Conservation (phyloP, 2,797 vertebrate genomes). For the Chaetodon trifasciatus region DNA sequence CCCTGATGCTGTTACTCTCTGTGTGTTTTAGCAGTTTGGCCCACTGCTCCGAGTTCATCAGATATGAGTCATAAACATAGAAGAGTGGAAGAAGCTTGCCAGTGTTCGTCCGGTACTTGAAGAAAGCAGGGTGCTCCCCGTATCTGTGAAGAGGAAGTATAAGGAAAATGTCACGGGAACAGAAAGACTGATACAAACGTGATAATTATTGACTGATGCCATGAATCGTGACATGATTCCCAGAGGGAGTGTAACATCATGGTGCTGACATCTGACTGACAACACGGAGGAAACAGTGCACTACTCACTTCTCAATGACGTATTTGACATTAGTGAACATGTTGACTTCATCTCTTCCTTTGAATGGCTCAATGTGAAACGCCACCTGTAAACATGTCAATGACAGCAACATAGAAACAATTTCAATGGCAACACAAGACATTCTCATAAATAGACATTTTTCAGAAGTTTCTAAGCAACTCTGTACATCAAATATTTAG, state of each 20-base stretch:
- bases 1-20: slow-evolving; percentile 89
- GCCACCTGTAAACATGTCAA: slow-evolving; percentile 84
- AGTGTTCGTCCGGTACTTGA: slow-evolving; percentile 89
- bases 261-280: not conserved
- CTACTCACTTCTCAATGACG: slow-evolving; percentile 93
- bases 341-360: slow-evolving; percentile 90
- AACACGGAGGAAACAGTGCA: slow-evolving; percentile 1
- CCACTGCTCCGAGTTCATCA: slow-evolving; percentile 93
- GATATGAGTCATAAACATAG: slow-evolving; percentile 97
- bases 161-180: slow-evolving; percentile 34
- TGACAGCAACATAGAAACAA: not conserved
- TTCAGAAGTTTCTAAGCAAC: not conserved
- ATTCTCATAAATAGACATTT: not conserved
- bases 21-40: slow-evolving; percentile 90
- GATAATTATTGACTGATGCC: not conserved
- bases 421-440: not conserved
- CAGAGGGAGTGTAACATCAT: not conserved
- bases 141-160: slow-evolving; percentile 87
- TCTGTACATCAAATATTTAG: not conserved
- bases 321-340: slow-evolving; percentile 94
- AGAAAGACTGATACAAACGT: not conserved
- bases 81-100: slow-evolving; percentile 93
- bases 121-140: slow-evolving; percentile 94
- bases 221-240: not conserved
- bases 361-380: slow-evolving; percentile 97